phyloP scores from a whole-genome alignment of 2,113 vertebrate genomes.

The Heloderma charlesbogerti region DNA sequence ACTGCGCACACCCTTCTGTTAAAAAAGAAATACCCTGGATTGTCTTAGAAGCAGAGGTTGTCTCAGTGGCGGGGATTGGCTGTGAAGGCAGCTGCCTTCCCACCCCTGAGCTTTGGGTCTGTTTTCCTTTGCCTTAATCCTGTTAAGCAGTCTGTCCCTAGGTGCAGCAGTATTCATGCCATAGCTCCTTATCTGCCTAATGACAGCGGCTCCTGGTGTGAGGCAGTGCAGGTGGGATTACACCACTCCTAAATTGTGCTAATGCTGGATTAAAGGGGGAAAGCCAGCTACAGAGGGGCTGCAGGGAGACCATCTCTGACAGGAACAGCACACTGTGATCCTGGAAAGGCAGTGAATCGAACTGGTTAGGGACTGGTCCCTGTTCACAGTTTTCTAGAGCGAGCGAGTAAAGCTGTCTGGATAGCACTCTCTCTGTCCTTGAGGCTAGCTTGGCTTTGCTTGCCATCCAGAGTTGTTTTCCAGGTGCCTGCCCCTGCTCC shows the following conservation, averaged over 20 bases:
- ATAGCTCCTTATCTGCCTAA: conserved; percentile 18
- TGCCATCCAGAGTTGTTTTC: not conserved
- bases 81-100: not conserved
- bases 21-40: not conserved
- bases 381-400: not conserved
- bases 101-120: not conserved
- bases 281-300: not conserved
- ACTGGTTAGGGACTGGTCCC: not conserved
- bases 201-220: not conserved
- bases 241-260: not conserved
- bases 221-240: conserved; percentile 15
- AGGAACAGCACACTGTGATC: not conserved
- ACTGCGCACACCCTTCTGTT: not conserved
- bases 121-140: conserved; percentile 25
- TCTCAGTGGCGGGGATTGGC: not conserved
- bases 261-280: conserved; percentile 4
- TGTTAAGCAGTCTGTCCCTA: conserved; percentile 17
- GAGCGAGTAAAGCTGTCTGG: not conserved
- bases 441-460: not conserved
- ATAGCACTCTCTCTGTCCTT: not conserved
- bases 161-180: not conserved
- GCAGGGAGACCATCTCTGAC: not conserved
- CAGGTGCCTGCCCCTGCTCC: not conserved
- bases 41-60: not conserved
- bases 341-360: not conserved